Evolutionary conservation across 1,140 invertebrate genomes (phyloP), one percentile per base, ranked within the genome.

Genomic region (Frieseomelitta varia): DNA sequence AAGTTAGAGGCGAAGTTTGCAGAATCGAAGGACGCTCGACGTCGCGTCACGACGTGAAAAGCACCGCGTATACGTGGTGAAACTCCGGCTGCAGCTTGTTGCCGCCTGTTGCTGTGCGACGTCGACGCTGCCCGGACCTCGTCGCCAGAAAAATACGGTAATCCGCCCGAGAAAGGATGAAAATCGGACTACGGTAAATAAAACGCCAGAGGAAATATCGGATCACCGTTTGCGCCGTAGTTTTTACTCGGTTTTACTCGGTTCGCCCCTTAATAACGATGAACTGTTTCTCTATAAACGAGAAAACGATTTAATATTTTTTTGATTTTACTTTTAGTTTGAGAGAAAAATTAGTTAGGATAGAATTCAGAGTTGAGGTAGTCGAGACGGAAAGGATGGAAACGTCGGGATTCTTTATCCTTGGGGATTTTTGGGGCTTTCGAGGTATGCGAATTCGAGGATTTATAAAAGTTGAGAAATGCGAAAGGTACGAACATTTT

Each of bases 91-190:
- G 58, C 47, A 55, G 72, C 53, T 81, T 55, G 58, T 75, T 63
- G 58, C 79, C 11, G 80, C 80, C 80, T 81, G 80, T 81, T 81
- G 80, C 80, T 81, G 72, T 10, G 51, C 79, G 15, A 51, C 39
- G 39, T 30, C 55, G 55, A 24, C 14, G 47, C 47, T 67, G 4
- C 15, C 68, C 68, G 15, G 65, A 21, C 68, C 19, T 47, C 67
- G 51, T 34, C 17, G 65, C 1, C 47, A 53, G 71, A 67, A 81
- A 81, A 76, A 67, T 76, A 39, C 72, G 15, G 56, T 76, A 47
- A 76, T 76, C 47, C 72, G 51, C 12, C 12, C 77, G 51, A 12
- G 30, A 51, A 27, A 47, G 34, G 11, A 12, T n/a, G 61, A 47
- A 34, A 24, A 67, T 68, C 76, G 19, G 0, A 34, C 1, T 56